Percentiles rank a stretch among this genome's conserved stretches.
phyloP scores from a whole-genome alignment of 2,888 invertebrate genomes.

The Lithophane leautieri region DNA sequence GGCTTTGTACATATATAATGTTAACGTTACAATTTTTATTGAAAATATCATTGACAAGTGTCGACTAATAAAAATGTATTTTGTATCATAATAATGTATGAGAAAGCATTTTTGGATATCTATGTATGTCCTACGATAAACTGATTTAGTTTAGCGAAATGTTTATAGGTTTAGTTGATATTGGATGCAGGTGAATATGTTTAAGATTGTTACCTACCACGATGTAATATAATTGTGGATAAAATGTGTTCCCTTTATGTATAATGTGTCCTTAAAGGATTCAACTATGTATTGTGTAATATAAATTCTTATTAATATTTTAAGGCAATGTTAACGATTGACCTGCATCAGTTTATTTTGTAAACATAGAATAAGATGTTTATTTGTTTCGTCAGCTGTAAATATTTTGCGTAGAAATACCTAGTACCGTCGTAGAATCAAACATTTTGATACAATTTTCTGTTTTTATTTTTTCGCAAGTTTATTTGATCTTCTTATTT shows the following conservation, averaged over 20 bases:
- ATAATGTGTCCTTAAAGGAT: constrained; percentile 80
- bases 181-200: constrained; percentile 86
- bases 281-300: constrained; percentile 72
- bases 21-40: constrained; percentile 75
- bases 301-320: constrained; percentile 73
- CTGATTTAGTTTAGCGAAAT: constrained; percentile 78
- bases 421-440: constrained; percentile 84
- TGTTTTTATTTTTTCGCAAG: constrained; percentile 86
- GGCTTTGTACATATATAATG: constrained; percentile 85
- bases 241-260: constrained; percentile 81
- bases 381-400: constrained; percentile 87
- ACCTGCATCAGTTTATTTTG: constrained; percentile 84
- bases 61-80: constrained; percentile 68
- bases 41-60: constrained; percentile 72
- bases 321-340: constrained; percentile 84
- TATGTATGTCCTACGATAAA: constrained; percentile 75
- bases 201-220: constrained; percentile 82
- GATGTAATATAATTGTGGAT: constrained; percentile 76
- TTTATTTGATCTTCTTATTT: constrained; percentile 91
- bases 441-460: constrained; percentile 86
- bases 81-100: constrained; percentile 75
- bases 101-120: constrained; percentile 78
- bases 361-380: constrained; percentile 78
- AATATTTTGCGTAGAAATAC: constrained; percentile 84
- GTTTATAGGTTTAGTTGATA: constrained; percentile 70